Percentiles rank a stretch among this genome's conserved stretches.
Conservation (phyloP, 2,888 invertebrate genomes). For the Phanerotoma sp. region DNA sequence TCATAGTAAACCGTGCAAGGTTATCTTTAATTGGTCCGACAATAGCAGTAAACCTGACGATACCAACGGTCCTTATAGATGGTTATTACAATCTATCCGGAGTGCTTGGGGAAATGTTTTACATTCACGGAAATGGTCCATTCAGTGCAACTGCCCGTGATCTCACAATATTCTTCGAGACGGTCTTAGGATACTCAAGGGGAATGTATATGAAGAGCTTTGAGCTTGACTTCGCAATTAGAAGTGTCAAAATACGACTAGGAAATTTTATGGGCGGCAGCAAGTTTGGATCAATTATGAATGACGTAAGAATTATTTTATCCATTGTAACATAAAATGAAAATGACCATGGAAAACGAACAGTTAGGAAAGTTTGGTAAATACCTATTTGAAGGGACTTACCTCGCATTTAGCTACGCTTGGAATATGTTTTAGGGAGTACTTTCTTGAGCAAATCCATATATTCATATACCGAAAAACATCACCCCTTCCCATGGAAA, state of each 20-base stretch:
- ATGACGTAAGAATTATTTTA: conserved; percentile 37
- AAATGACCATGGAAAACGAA: no score
- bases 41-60: conserved; percentile 45
- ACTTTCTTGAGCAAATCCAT: no score
- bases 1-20: conserved; percentile 44
- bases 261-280: conserved; percentile 48
- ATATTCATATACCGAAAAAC: no score
- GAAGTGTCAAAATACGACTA: conserved; percentile 36
- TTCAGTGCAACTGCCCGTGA: conserved; percentile 41
- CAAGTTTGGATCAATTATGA: conserved; percentile 42
- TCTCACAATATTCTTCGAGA: conserved; percentile 44
- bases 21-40: conserved; percentile 48
- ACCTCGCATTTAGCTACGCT: no score
- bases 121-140: conserved; percentile 41
- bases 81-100: conserved; percentile 50
- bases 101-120: conserved; percentile 43
- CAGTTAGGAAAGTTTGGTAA: no score
- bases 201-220: conserved; percentile 51
- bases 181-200: conserved; percentile 45
- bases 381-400: no score
- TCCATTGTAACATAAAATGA: not conserved
- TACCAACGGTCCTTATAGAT: conserved; percentile 42
- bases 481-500: no score
- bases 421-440: no score
- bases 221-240: conserved; percentile 47